Evolutionary conservation across 2,888 invertebrate genomes (phyloP).

Genomic region (Glaucopsyche alexis): DNA sequence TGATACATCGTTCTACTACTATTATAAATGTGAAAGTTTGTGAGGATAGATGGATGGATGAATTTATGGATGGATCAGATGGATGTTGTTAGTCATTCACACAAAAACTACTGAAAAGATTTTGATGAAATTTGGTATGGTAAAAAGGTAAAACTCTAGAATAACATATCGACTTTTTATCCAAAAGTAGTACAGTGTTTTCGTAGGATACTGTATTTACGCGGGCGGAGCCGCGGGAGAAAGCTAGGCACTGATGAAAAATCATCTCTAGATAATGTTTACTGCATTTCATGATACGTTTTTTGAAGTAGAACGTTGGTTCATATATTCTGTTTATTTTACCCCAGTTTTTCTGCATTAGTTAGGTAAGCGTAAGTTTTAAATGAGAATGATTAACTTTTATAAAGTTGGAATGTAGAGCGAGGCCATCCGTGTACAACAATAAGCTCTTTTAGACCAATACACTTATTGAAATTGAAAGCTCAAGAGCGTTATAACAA

Average conservation of each 20-base stretch:
- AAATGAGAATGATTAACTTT: slow-evolving; percentile 24
- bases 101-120: no score
- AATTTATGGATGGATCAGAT: no score
- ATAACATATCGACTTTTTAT: no score
- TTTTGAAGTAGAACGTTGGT: neutral
- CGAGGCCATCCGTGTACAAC: slow-evolving; percentile 25
- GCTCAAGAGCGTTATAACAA: slow-evolving; percentile 13
- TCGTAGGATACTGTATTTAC: no score
- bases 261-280: neutral
- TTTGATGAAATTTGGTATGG: no score
- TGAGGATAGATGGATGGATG: no score
- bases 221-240: no score
- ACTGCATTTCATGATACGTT: neutral
- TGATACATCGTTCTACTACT: neutral
- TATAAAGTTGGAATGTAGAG: slow-evolving; percentile 19
- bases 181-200: no score
- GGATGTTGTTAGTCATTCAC: no score
- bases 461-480: slow-evolving; percentile 22
- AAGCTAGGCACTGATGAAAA: neutral
- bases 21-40: no score
- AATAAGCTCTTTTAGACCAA: slow-evolving; percentile 27
- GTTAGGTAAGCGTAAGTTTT: neutral
- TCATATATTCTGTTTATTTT: neutral
- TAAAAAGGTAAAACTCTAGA: no score
- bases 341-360: slow-evolving; percentile 15